Percentiles rank a stretch among this genome's conserved stretches.
phyloP scores from a whole-genome alignment of 2,113 vertebrate genomes.

The Trichechus manatus region DNA sequence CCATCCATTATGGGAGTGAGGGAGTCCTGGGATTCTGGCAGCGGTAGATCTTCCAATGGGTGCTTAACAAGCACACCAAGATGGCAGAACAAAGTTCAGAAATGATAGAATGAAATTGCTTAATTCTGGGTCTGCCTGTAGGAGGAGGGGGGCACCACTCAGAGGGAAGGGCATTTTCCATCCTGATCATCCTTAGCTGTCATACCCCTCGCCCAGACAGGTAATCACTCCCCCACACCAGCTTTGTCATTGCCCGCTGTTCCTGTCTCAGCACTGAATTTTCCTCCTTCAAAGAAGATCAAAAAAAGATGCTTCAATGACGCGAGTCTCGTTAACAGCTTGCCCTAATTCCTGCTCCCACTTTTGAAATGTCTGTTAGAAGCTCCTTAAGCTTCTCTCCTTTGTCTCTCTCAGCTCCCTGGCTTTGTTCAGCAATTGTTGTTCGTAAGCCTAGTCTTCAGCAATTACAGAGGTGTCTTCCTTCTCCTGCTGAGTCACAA shows the following conservation, averaged over 20 bases:
- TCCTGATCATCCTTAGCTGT: not conserved
- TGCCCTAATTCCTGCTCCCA: accelerated
- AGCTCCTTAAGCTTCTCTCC: not conserved
- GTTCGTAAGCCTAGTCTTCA: not conserved
- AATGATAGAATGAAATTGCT: too few species aligned
- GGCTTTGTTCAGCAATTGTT: not conserved
- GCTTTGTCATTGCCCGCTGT: accelerated
- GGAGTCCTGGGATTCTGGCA: accelerated
- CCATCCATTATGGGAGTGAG: not conserved
- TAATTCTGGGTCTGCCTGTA: not conserved
- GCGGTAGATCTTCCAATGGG: accelerated
- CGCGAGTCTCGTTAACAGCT: not conserved
- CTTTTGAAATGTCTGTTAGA: not conserved
- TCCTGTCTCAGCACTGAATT: accelerated
- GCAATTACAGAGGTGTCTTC: not conserved
- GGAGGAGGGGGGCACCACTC: not conserved
- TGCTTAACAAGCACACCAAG: not conserved
- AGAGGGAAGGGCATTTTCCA: not conserved
- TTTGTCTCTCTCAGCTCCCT: not conserved
- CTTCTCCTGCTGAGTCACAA: accelerated
- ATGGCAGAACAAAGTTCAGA: not conserved
- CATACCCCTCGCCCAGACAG: accelerated
- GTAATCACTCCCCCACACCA: accelerated
- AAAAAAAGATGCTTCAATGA: not conserved
- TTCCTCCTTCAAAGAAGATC: not conserved